These are phyloP conservation scores for Dicycla oo DNA, from an alignment of 2,888 invertebrate species.

Conservation along the genomic window DNA sequence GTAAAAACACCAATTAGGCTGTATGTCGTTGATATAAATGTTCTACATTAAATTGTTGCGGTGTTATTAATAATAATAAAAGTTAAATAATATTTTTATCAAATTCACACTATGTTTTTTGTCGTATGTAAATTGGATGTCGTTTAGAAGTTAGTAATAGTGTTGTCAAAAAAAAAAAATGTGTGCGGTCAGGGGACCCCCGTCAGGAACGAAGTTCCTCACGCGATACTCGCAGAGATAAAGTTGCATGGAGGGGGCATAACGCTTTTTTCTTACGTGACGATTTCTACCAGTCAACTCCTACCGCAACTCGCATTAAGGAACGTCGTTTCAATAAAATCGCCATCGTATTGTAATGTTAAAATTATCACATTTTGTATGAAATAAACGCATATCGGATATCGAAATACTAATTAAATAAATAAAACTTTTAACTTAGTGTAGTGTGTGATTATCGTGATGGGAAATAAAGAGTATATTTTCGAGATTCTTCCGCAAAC, in stretches of 20 bases:
- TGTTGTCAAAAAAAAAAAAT: slow-evolving; percentile 27
- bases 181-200: not conserved
- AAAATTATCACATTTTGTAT: slow-evolving; percentile 50
- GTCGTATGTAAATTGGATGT: slow-evolving; percentile 25
- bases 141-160: slow-evolving; percentile 28
- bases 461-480: slow-evolving; percentile 34
- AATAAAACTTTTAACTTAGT: slow-evolving; percentile 18
- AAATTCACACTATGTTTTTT: slow-evolving; percentile 17
- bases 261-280: slow-evolving; percentile 3
- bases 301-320: not conserved
- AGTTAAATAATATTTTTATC: slow-evolving; percentile 32
- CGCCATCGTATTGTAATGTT: slow-evolving; percentile 34
- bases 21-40: slow-evolving; percentile 38
- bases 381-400: slow-evolving; percentile 58
- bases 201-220: not conserved
- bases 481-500: slow-evolving; percentile 6
- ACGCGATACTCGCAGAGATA: not conserved
- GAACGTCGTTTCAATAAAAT: not conserved
- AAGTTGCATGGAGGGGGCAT: not conserved
- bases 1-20: slow-evolving; percentile 45
- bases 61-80: slow-evolving; percentile 3
- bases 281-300: not conserved
- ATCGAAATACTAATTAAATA: slow-evolving; percentile 36
- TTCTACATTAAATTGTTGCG: slow-evolving; percentile 26
- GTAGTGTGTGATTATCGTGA: slow-evolving; percentile 11